These are phyloP conservation scores for Lepidochrysops patricia DNA, from an alignment of 2,888 invertebrate species.

Conservation along the genomic window DNA sequence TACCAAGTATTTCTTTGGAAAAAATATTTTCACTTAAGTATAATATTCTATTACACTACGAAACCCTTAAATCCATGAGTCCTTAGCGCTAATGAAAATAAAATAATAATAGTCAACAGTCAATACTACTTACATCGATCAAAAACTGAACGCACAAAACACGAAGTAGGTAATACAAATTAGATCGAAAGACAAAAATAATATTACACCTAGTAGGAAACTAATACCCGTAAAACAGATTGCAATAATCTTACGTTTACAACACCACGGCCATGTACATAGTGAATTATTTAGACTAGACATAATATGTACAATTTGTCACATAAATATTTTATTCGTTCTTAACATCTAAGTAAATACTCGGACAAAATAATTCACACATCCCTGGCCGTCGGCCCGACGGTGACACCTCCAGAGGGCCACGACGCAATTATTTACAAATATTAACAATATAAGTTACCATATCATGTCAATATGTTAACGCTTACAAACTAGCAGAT, in stretches of 20 bases:
- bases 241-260: conserved; percentile 42
- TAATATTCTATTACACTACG: conserved; percentile 33
- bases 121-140: conserved; percentile 46
- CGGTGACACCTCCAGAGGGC: neutral
- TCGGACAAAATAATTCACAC: conserved; percentile 21
- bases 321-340: conserved; percentile 43
- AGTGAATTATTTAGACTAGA: conserved; percentile 23
- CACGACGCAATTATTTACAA: conserved; percentile 18
- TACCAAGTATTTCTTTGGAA: conserved; percentile 74
- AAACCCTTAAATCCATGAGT: conserved; percentile 50
- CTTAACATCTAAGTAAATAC: conserved; percentile 26
- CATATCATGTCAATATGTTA: conserved; percentile 31
- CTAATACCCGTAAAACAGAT: conserved; percentile 75
- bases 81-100: conserved; percentile 54
- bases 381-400: conserved; percentile 21
- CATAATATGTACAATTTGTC: conserved; percentile 40
- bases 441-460: conserved; percentile 40
- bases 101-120: conserved; percentile 73
- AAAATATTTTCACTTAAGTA: conserved; percentile 45
- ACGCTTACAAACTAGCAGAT: conserved; percentile 50
- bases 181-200: conserved; percentile 55
- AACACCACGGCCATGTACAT: conserved; percentile 15
- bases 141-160: conserved; percentile 55
- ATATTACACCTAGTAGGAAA: conserved; percentile 71
- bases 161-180: conserved; percentile 39